A percentile compares a stretch with the other conserved stretches of the same genome.
These are phyloP conservation scores for Diplazon laetatorius DNA, from an alignment of 2,888 invertebrate species.

Conservation along the genomic window DNA sequence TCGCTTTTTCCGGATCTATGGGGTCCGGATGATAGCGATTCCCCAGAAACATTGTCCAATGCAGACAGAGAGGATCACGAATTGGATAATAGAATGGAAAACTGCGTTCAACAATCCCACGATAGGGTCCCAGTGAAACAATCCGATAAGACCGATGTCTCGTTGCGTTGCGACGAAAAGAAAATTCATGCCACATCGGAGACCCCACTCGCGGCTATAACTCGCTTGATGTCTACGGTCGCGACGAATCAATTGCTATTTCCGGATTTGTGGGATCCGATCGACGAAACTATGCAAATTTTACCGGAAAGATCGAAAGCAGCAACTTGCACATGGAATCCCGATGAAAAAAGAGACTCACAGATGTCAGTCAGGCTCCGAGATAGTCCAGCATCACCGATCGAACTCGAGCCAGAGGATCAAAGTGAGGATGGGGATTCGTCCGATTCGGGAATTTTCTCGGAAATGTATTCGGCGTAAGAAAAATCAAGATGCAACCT, in stretches of 20 bases:
- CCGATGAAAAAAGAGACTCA: neutral
- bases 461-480: neutral
- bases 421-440: slow-evolving; percentile 5
- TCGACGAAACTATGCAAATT: neutral
- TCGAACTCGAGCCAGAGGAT: neutral
- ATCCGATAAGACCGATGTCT: neutral
- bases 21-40: neutral
- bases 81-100: neutral
- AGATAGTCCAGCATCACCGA: neutral
- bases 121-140: neutral
- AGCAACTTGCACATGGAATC: neutral
- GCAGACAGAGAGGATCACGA: neutral
- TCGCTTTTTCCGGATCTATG: slow-evolving; percentile 11
- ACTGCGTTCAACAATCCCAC: neutral
- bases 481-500: too few species aligned
- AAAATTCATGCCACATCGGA: neutral
- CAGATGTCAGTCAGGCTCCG: neutral
- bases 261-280: neutral
- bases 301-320: neutral
- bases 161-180: neutral
- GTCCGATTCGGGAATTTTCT: neutral
- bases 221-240: neutral
- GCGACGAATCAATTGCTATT: slow-evolving; percentile 9
- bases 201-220: neutral
- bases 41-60: neutral